Evolutionary conservation across 2,797 vertebrate species (phyloP).

Genomic region (Sebastes matsubarae): DNA sequence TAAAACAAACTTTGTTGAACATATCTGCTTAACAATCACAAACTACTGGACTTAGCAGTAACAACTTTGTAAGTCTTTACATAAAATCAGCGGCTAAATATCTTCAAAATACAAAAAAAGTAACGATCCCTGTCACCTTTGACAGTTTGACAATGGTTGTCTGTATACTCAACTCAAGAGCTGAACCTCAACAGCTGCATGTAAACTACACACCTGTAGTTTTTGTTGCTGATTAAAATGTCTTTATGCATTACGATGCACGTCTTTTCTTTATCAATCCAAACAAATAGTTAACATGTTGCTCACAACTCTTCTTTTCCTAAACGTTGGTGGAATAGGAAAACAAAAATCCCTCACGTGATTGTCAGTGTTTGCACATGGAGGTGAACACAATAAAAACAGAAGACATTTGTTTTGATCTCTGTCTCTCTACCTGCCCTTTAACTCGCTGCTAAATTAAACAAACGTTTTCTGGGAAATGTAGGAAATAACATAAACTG

Average conservation of each 20-base stretch:
- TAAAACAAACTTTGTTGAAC: constrained; percentile 42
- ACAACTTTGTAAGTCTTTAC: not conserved
- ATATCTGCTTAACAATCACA: not conserved
- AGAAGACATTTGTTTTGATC: not conserved
- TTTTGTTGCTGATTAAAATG: not conserved
- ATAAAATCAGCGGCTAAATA: constrained; percentile 21
- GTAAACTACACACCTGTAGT: not conserved
- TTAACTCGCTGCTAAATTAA: not conserved
- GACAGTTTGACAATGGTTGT: not conserved
- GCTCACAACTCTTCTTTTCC: not conserved
- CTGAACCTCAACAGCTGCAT: not conserved
- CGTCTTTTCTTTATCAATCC: not conserved
- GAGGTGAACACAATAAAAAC: not conserved
- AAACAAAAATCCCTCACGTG: not conserved
- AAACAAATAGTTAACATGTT: not conserved
- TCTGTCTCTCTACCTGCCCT: not conserved
- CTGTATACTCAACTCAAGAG: not conserved
- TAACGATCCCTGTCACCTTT: not conserved
- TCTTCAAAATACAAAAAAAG: constrained; percentile 5
- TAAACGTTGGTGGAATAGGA: not conserved
- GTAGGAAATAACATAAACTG: not conserved
- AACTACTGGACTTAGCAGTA: not conserved
- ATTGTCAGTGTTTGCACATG: not conserved
- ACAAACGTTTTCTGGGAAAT: not conserved
- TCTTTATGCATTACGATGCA: not conserved